These are phyloP conservation scores for Anisognathus igniventris DNA, from an alignment of 2,797 vertebrate species.

Conservation along the genomic window DNA sequence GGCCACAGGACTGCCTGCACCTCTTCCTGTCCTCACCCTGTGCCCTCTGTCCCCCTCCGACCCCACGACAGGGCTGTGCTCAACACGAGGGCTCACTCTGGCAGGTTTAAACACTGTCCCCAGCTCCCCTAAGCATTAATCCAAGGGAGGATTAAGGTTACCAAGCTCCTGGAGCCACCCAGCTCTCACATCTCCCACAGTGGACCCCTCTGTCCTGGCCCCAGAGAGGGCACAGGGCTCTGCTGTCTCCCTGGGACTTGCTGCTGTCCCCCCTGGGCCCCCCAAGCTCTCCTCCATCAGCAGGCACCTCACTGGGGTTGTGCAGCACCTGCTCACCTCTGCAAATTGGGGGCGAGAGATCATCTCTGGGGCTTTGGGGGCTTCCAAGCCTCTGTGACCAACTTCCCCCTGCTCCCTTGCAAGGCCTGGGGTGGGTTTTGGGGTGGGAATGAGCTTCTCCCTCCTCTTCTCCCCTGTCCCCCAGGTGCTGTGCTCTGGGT, in stretches of 20 bases:
- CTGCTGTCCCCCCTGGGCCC: fast-evolving
- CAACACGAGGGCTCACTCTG: background rate
- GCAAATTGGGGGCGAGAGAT: fast-evolving
- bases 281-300: background rate
- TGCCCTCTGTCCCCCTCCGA: background rate
- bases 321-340: fast-evolving
- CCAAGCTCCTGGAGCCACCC: slow-evolving; percentile 24
- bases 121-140: slow-evolving; percentile 53
- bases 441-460: background rate
- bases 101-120: slow-evolving; percentile 49
- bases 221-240: background rate
- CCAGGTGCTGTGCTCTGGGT: background rate
- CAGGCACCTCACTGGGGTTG: background rate
- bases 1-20: background rate
- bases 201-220: background rate
- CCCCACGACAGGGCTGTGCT: background rate
- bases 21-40: background rate
- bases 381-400: background rate
- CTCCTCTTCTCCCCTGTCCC: background rate
- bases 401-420: background rate
- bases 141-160: slow-evolving; percentile 61
- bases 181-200: background rate
- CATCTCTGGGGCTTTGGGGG: background rate
- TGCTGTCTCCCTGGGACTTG: background rate
- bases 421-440: background rate